Conservation (phyloP, 2,888 invertebrate genomes). For the Diloba caeruleocephala region DNA sequence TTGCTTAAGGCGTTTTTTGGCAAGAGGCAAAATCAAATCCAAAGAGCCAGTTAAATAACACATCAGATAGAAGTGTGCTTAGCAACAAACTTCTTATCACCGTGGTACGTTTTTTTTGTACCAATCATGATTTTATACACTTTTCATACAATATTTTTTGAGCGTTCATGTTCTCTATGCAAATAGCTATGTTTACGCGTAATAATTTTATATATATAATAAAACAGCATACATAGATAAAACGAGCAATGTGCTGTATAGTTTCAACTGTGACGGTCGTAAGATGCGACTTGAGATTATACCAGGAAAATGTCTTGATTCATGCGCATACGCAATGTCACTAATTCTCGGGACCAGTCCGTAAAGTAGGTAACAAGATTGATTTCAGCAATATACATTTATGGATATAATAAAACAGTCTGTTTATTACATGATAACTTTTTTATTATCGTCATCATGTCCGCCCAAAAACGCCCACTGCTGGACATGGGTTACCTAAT, state of each 20-base stretch:
- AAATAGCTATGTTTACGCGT: conserved; percentile 10
- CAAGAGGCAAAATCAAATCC: conserved; percentile 34
- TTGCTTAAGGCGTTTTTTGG: conserved; percentile 42
- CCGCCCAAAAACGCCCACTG: no score
- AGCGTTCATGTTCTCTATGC: conserved; percentile 12
- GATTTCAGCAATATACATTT: not conserved
- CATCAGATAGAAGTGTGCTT: conserved; percentile 37
- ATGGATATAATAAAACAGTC: not conserved
- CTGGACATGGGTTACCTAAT: no score
- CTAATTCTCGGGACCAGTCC: conserved; percentile 13
- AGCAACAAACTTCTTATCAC: conserved; percentile 45
- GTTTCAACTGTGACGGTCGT: conserved; percentile 9
- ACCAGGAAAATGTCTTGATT: conserved; percentile 33
- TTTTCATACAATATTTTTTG: conserved; percentile 26
- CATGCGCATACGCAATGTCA: conserved; percentile 3
- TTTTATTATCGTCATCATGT: no score
- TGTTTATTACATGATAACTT: not conserved
- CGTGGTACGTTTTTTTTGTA: conserved; percentile 41
- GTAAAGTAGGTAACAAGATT: conserved; percentile 5
- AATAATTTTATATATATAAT: conserved; percentile 23
- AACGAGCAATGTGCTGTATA: conserved; percentile 19
- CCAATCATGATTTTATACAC: conserved; percentile 31
- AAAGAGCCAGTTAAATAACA: conserved; percentile 32
- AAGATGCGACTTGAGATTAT: conserved; percentile 38
- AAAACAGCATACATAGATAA: conserved; percentile 22